Evolutionary conservation across 2,888 invertebrate genomes (phyloP).

Genomic region (Lepidochrysops patricia): DNA sequence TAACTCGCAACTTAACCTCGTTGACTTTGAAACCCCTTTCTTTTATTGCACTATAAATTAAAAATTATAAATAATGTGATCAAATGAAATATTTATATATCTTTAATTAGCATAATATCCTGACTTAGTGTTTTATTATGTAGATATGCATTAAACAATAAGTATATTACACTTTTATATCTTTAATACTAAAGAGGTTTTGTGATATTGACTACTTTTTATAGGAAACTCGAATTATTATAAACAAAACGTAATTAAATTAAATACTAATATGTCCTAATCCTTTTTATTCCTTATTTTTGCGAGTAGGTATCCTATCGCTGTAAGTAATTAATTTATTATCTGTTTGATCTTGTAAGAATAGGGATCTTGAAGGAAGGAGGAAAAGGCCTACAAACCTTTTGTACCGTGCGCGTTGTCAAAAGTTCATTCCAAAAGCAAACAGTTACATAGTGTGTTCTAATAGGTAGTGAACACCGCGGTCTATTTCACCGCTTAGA

Average conservation of each 20-base stretch:
- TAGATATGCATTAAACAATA: too few relatives aligned
- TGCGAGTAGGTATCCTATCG: too few relatives aligned
- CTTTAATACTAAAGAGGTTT: neutral
- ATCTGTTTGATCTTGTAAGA: neutral
- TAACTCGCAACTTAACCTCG: neutral
- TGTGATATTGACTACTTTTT: too few relatives aligned
- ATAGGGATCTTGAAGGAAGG: neutral
- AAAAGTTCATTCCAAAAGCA: constrained; percentile 12
- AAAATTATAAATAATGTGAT: constrained; percentile 1
- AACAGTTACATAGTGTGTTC: constrained; percentile 23
- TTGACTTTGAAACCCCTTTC: neutral
- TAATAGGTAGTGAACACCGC: constrained; percentile 50
- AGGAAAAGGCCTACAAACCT: neutral
- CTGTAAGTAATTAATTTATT: neutral
- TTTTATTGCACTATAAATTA: neutral
- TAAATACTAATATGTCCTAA: too few relatives aligned
- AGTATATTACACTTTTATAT: too few relatives aligned
- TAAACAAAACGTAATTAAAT: too few relatives aligned
- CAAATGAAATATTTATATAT: neutral
- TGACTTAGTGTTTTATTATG: neutral
- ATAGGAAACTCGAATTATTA: too few relatives aligned
- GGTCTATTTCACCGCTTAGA: constrained; percentile 49
- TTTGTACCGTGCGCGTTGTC: constrained; percentile 7
- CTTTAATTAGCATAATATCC: neutral
- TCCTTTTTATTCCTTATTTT: too few relatives aligned